Percentiles rank a stretch among this genome's conserved stretches.
phyloP scores from a whole-genome alignment of 2,888 invertebrate species.

The Neocrepidodera transversa region DNA sequence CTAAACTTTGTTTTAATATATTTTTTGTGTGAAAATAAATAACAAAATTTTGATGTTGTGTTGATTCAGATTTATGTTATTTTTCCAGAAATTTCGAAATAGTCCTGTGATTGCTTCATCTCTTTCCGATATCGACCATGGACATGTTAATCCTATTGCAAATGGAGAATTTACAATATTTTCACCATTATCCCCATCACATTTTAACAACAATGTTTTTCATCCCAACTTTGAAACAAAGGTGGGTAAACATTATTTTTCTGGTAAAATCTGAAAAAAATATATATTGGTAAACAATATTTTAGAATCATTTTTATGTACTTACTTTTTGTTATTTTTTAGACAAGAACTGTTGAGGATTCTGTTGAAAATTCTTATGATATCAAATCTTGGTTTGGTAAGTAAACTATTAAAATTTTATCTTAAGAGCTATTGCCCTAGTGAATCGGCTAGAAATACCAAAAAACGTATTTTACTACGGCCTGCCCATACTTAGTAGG shows the following conservation, averaged over 20 bases:
- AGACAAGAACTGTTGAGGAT: slow-evolving; percentile 54
- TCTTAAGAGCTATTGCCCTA: too few species aligned
- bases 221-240: slow-evolving; percentile 56
- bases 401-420: slow-evolving; percentile 43
- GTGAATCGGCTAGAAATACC: too few species aligned
- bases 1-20: not conserved
- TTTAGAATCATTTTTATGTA: too few species aligned
- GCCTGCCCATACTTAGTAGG: too few species aligned
- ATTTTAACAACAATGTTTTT: slow-evolving; percentile 60
- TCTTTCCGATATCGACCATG: slow-evolving; percentile 55
- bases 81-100: slow-evolving; percentile 58
- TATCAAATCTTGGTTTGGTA: slow-evolving; percentile 62
- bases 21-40: not conserved
- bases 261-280: too few species aligned
- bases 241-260: slow-evolving; percentile 49
- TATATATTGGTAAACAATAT: not conserved
- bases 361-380: slow-evolving; percentile 57
- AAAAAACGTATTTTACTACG: too few species aligned
- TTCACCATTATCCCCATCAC: slow-evolving; percentile 58
- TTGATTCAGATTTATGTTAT: slow-evolving; percentile 21
- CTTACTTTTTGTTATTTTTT: slow-evolving; percentile 33
- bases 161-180: slow-evolving; percentile 59
- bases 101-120: slow-evolving; percentile 55
- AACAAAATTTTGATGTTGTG: not conserved
- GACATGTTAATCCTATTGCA: slow-evolving; percentile 59